Conservation (phyloP, 2,888 invertebrate genomes). For the Xylota sylvarum region DNA sequence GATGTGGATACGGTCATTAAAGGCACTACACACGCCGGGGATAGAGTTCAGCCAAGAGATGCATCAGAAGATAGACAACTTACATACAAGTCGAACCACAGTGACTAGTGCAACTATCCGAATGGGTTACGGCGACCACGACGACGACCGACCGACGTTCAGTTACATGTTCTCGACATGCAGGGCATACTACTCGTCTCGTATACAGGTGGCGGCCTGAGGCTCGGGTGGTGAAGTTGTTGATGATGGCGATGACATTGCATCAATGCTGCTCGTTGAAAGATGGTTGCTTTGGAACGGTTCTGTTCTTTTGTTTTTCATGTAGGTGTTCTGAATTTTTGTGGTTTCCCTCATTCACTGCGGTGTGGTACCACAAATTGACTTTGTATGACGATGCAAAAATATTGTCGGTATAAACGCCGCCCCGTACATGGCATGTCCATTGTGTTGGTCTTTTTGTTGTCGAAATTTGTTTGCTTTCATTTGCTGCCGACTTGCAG, state of each 20-base stretch:
- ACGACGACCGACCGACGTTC: background rate
- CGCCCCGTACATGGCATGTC: conserved; percentile 25
- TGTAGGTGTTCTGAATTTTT: conserved; percentile 60
- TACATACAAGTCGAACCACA: conserved; percentile 11
- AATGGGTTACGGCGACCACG: conserved; percentile 41
- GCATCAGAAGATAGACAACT: conserved; percentile 8
- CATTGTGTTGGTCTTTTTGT: conserved; percentile 49
- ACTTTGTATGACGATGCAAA: conserved; percentile 74
- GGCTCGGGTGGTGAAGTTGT: conserved; percentile 10
- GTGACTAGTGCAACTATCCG: conserved; percentile 39
- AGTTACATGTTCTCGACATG: conserved; percentile 27
- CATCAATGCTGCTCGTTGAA: conserved; percentile 58
- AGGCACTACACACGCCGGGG: conserved; percentile 16
- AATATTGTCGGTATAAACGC: conserved; percentile 52
- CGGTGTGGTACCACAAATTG: conserved; percentile 50
- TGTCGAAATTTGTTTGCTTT: conserved; percentile 72
- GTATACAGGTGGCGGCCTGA: conserved; percentile 63
- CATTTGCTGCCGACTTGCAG: conserved; percentile 73
- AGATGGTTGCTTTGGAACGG: conserved; percentile 42
- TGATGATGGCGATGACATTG: conserved; percentile 68
- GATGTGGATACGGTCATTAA: conserved; percentile 62
- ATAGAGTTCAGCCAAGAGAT: conserved; percentile 44
- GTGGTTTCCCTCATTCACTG: conserved; percentile 54
- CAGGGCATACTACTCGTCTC: conserved; percentile 20
- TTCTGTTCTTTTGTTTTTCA: conserved; percentile 17